Evolutionary conservation across 2,888 invertebrate genomes (phyloP), one percentile per base, ranked within the genome.

Genomic region (Oligia strigilis): DNA sequence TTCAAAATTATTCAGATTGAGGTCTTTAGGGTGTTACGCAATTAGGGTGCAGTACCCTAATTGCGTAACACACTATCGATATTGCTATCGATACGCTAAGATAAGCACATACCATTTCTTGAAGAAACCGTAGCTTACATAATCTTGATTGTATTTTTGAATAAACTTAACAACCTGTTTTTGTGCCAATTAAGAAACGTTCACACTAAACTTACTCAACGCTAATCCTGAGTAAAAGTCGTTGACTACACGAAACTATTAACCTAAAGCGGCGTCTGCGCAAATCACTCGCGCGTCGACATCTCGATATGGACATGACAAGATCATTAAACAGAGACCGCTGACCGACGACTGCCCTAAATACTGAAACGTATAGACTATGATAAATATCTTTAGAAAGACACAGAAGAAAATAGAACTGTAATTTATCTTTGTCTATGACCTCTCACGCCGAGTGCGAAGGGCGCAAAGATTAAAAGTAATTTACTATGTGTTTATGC

Each of bases 261-360:
- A 64, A 62, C 84, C 72, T 75, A 76, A 78, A 60, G 58, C 82
- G 69, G 75, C 77, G 84, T 83, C 79, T 80, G 81, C 85, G 85
- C 82, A 82, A 77, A 70, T 82, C 76, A 81, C 80, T 84, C 80
- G 78, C 67, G 79, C 84, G 77, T 83, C 84, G 71, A 81, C 87
- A 89, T 90, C 93, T 91, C 74, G 77, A 88, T 91, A 94, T 91
- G 93, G 94, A 82, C 90, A 90, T 80, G 91, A 92, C 92, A 84
- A 79, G 90, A 87, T 92, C 91, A 91, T 92, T 92, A 92, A 86
- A 89, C 87, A 89, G 90, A 90, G 89, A 87, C 89, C 87, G 84
- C 82, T 90, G 92, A 86, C 88, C 88, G 89, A 87, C 90, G 84
- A 89, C 78, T 91, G 93, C 84, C 91, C 93, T 92, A 90, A 92